Base-by-base conservation (phyloP, 2,113 vertebrate genomes). In the Plotosus lineatus region DNA sequence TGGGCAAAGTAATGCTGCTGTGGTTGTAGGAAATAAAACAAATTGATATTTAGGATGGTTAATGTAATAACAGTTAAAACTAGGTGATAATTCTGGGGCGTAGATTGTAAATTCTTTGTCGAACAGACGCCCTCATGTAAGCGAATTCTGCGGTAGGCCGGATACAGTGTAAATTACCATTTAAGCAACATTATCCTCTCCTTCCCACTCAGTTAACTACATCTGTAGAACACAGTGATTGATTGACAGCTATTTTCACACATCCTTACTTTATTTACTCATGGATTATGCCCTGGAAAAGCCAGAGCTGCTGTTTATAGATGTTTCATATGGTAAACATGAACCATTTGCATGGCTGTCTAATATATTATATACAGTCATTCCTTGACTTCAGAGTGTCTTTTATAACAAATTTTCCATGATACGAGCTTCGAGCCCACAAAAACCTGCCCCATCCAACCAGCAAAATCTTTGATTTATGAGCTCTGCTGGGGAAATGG, bases 171-270 rank as follows among this genome's bases (percentile, higher is more conserved):
- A 4, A 42, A 55, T 9, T 6, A 3, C 26, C 2, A 44, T 17
- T 5, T 82, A 31, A 78, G 38, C 6, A 8, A 42, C 17, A 40
- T 40, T n/a, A 19, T 26, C 0, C 12, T 78, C 77, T 73, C 36
- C 14, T 38, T 7, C 46, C 23, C 23, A 17, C 42, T 46, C 21
- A 17, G 21, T 40, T 8, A 14, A n/a, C 53, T 42, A 31, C 60
- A 26, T 36, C 3, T 69, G 21, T 26, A 75, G 6, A 21, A 38
- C 33, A 36, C 66, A 53, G 38, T n/a, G 44, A 71, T 48, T 76
- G 66, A 69, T 23, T 61, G 46, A 72, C 48, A 76, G 79, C 68
- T 84, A 65, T 66, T 66, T 58, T 46, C 36, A 55, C 66, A 36
- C 42, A 31, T 79, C 74, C 75, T 9, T 46, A 56, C 21, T 46